phyloP scores from a whole-genome alignment of 2,797 vertebrate genomes.

The Lacerta bilineata region DNA sequence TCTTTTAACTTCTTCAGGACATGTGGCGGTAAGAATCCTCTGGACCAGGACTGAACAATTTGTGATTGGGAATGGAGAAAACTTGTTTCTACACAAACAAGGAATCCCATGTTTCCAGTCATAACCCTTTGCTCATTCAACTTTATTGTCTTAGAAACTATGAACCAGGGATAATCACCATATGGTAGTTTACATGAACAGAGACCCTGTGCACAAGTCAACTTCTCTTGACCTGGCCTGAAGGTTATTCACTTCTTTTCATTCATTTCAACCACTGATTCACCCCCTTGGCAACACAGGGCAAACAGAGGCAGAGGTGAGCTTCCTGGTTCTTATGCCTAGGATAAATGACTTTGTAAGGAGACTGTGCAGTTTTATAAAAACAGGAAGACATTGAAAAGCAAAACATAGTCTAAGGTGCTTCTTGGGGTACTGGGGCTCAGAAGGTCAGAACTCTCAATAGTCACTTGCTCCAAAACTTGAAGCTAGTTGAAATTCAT shows the following conservation, averaged over 20 bases:
- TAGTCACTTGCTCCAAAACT: neutral
- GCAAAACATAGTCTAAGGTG: neutral
- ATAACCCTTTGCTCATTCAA: neutral
- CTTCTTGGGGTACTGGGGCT: neutral
- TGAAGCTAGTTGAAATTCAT: neutral
- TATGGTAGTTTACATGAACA: neutral
- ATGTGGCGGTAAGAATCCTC: conserved; percentile 45
- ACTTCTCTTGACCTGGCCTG: neutral
- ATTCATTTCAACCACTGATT: conserved; percentile 9
- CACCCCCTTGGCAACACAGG: neutral
- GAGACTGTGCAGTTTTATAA: neutral
- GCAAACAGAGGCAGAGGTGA: neutral
- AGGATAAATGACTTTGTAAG: neutral
- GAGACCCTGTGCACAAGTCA: neutral
- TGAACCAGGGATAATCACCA: neutral
- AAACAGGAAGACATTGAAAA: neutral
- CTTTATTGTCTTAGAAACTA: neutral
- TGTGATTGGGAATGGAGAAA: too few species aligned
- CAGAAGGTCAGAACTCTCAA: neutral
- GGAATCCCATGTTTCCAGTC: neutral
- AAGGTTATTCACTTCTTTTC: neutral
- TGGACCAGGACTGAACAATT: neutral
- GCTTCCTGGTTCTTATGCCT: neutral
- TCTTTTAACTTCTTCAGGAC: conserved; percentile 61
- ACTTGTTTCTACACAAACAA: too few species aligned